These are phyloP conservation scores for Myotis daubentonii DNA, from an alignment of 2,797 vertebrate species.

Conservation along the genomic window DNA sequence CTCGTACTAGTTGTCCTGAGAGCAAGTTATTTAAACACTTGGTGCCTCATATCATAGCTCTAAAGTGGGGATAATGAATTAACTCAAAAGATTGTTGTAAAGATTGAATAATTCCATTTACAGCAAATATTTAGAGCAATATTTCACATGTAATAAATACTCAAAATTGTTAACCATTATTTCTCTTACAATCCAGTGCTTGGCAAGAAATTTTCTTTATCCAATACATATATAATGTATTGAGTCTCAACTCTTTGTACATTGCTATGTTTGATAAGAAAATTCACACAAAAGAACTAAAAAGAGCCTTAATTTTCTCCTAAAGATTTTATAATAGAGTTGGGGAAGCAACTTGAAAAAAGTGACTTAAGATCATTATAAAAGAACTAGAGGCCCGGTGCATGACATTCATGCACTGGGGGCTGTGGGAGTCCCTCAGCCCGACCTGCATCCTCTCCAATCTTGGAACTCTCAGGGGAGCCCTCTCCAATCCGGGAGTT, in stretches of 20 bases:
- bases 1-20: neutral
- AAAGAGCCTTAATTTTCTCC: neutral
- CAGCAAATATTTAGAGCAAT: neutral
- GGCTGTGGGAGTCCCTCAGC: too few species aligned
- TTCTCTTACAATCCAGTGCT: neutral
- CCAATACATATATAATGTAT: neutral
- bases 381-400: neutral
- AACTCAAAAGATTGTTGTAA: neutral
- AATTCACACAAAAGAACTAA: neutral
- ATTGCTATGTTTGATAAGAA: neutral
- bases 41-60: neutral
- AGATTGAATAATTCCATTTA: neutral
- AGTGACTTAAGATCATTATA: neutral
- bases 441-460: too few species aligned
- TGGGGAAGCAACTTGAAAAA: neutral
- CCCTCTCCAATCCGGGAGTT: too few species aligned
- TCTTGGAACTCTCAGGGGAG: too few species aligned
- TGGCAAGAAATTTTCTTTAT: neutral
- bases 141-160: neutral
- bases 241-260: neutral
- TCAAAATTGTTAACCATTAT: neutral
- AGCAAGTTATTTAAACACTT: neutral
- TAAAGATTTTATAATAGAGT: neutral
- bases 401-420: too few species aligned
- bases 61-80: neutral